These are phyloP conservation scores for Cabera pusaria DNA, from an alignment of 2,888 invertebrate genomes.

Conservation along the genomic window DNA sequence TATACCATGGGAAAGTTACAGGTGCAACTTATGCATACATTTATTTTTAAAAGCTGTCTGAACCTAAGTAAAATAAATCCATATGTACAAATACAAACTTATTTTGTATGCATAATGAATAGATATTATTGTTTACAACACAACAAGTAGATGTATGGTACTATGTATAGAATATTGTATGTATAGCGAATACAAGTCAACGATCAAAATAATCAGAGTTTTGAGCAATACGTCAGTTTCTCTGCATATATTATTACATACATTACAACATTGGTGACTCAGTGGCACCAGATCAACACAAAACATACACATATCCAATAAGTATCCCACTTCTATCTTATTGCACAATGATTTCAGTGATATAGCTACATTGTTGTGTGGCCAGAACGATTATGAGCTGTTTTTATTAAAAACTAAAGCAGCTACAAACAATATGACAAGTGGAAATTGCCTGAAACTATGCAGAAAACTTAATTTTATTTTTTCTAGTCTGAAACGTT, in stretches of 20 bases:
- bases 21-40: no score
- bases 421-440: slow-evolving; percentile 44
- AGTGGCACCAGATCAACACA: neutral
- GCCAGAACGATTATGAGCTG: slow-evolving; percentile 22
- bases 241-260: slow-evolving; percentile 4
- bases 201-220: no score
- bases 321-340: neutral
- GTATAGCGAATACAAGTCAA: no score
- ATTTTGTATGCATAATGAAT: no score
- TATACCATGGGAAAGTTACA: no score
- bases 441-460: slow-evolving; percentile 14
- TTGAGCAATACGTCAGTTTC: slow-evolving; percentile 11
- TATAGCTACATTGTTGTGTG: slow-evolving; percentile 13
- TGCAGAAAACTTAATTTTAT: slow-evolving; percentile 20
- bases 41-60: no score
- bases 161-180: no score
- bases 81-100: no score
- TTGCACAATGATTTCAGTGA: slow-evolving; percentile 4
- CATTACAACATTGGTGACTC: slow-evolving; percentile 17
- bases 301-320: no score
- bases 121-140: no score
- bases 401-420: slow-evolving; percentile 33
- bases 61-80: no score
- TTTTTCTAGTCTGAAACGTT: slow-evolving; percentile 14
- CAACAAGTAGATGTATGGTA: no score